Conservation (phyloP, 2,113 vertebrate genomes). For the Fregata magnificens region DNA sequence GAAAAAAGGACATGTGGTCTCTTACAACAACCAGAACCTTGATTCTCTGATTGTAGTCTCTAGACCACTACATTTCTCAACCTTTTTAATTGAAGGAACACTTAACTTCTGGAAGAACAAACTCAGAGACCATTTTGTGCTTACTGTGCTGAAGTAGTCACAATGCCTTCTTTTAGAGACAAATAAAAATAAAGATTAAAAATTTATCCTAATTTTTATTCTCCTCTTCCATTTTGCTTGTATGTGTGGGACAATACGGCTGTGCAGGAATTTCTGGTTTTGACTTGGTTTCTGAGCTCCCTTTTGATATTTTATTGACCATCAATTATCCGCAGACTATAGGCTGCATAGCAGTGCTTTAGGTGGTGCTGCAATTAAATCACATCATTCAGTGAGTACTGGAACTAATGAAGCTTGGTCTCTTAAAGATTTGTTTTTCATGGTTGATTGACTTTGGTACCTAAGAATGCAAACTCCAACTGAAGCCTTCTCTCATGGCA, state of each 20-base stretch:
- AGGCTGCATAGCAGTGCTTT: background rate
- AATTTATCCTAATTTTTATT: background rate
- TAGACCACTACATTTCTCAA: background rate
- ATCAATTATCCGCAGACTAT: background rate
- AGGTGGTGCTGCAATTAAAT: slow-evolving; percentile 42
- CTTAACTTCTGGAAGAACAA: background rate
- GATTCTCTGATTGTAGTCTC: background rate
- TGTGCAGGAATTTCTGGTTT: background rate
- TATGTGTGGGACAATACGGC: background rate
- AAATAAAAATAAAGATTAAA: background rate
- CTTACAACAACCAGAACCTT: background rate
- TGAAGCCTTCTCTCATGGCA: background rate
- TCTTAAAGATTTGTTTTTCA: slow-evolving; percentile 46
- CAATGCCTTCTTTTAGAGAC: background rate
- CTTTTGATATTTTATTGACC: slow-evolving; percentile 22
- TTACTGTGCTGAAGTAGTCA: background rate
- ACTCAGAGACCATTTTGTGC: background rate
- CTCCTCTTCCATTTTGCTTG: background rate
- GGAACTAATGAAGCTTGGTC: slow-evolving; percentile 41
- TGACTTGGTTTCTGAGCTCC: background rate
- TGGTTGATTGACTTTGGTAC: slow-evolving; percentile 31
- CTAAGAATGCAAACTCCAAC: slow-evolving; percentile 24
- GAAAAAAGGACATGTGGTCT: background rate
- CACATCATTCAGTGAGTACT: background rate
- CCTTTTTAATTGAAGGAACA: background rate